A percentile compares a stretch with the other conserved stretches of the same genome.
Evolutionary conservation across 2,888 invertebrate species (phyloP).

Genomic region (Drosophila gaucha): DNA sequence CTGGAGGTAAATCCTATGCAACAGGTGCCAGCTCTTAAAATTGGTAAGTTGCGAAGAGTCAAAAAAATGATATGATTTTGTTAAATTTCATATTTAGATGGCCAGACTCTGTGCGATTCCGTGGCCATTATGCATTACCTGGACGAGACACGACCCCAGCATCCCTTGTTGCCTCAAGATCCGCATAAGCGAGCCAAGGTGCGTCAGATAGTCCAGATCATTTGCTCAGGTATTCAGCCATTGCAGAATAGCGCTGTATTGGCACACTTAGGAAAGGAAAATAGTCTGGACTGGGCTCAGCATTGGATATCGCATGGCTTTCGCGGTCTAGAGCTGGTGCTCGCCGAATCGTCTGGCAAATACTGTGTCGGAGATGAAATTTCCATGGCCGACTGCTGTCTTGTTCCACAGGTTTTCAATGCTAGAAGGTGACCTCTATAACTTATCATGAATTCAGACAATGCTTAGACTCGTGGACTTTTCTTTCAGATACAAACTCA

Average conservation of each 20-base stretch:
- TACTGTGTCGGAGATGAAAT: constrained; percentile 97
- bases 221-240: constrained; percentile 97
- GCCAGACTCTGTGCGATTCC: constrained; percentile 89
- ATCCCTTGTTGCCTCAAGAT: constrained; percentile 94
- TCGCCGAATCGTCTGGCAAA: constrained; percentile 93
- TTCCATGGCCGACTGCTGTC: constrained; percentile 96
- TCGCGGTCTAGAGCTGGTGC: constrained; percentile 93
- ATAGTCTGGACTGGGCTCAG: constrained; percentile 95
- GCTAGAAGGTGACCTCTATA: constrained; percentile 86
- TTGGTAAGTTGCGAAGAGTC: constrained; percentile 86
- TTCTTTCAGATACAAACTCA: constrained; percentile 92
- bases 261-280: constrained; percentile 93
- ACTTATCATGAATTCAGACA: too few relatives aligned
- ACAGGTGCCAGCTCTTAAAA: constrained; percentile 95
- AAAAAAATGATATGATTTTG: accelerated
- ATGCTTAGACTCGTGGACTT: too few relatives aligned
- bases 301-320: constrained; percentile 96
- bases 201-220: constrained; percentile 95
- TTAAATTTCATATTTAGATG: constrained; percentile 85
- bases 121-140: constrained; percentile 97
- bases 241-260: constrained; percentile 95
- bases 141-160: constrained; percentile 95
- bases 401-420: constrained; percentile 98
- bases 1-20: constrained; percentile 96
- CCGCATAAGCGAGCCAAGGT: constrained; percentile 95